These are phyloP conservation scores for Gisinianus flammeolus DNA, from an alignment of 2,888 invertebrate genomes.

Conservation along the genomic window DNA sequence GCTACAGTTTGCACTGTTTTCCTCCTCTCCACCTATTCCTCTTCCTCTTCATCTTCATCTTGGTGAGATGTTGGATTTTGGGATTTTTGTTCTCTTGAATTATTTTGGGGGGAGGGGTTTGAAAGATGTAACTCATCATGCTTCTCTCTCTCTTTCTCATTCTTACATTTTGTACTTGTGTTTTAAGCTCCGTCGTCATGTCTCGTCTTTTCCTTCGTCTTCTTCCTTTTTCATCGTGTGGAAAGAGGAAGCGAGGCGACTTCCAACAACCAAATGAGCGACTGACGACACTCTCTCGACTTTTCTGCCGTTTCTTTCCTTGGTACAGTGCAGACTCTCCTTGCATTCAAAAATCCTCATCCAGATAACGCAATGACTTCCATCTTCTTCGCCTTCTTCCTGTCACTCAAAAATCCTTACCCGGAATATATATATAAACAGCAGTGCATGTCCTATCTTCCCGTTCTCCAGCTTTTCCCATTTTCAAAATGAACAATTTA, in stretches of 20 bases:
- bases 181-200: background rate
- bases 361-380: background rate
- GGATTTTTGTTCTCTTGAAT: background rate
- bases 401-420: background rate
- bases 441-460: background rate
- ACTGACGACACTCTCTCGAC: background rate
- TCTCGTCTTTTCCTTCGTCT: background rate
- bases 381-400: background rate
- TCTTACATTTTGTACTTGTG: background rate
- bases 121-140: background rate
- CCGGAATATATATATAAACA: background rate
- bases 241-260: conserved; percentile 6
- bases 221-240: background rate
- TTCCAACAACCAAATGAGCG: background rate
- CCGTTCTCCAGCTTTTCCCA: background rate
- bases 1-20: background rate
- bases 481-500: too few relatives aligned
- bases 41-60: background rate
- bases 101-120: background rate
- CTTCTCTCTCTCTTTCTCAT: too few relatives aligned
- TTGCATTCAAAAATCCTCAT: background rate
- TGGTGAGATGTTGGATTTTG: background rate
- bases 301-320: background rate
- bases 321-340: background rate
- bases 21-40: background rate